These are phyloP conservation scores for Ernsta delagoae DNA, from an alignment of 2,888 invertebrate species.

Conservation along the genomic window DNA sequence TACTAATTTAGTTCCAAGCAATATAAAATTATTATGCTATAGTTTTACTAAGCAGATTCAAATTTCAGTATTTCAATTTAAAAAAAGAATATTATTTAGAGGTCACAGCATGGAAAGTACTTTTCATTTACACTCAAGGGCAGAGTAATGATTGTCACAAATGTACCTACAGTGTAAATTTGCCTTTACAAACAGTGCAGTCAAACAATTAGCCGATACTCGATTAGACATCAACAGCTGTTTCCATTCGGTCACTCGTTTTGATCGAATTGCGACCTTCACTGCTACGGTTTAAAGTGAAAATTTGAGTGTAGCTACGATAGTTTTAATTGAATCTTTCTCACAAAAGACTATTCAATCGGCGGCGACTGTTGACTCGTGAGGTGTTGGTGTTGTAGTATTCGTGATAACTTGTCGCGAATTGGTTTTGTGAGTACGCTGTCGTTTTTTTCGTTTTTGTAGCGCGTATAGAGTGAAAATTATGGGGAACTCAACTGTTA, in stretches of 20 bases:
- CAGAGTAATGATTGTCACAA: not conserved
- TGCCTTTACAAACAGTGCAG: slow-evolving; percentile 10
- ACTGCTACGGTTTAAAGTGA: not conserved
- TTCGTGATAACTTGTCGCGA: not conserved
- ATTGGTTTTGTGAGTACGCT: not conserved
- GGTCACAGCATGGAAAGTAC: not conserved
- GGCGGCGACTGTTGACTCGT: not conserved
- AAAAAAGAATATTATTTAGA: not conserved
- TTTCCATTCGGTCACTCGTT: not conserved
- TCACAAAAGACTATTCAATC: slow-evolving; percentile 20
- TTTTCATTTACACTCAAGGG: not conserved
- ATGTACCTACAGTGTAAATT: not conserved
- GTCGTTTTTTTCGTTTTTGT: no score
- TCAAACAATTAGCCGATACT: slow-evolving; percentile 27
- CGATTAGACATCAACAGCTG: slow-evolving; percentile 8
- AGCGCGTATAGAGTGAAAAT: no score
- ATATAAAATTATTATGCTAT: no score
- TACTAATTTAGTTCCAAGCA: no score
- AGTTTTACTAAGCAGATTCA: no score
- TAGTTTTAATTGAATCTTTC: slow-evolving; percentile 10
- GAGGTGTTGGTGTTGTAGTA: not conserved
- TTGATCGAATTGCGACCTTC: slow-evolving; percentile 8
- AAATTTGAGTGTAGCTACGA: not conserved
- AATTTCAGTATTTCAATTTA: no score
- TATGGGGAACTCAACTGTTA: slow-evolving; percentile 49